phyloP scores from a whole-genome alignment of 2,888 invertebrate genomes.

The Exocentrus adspersus region DNA sequence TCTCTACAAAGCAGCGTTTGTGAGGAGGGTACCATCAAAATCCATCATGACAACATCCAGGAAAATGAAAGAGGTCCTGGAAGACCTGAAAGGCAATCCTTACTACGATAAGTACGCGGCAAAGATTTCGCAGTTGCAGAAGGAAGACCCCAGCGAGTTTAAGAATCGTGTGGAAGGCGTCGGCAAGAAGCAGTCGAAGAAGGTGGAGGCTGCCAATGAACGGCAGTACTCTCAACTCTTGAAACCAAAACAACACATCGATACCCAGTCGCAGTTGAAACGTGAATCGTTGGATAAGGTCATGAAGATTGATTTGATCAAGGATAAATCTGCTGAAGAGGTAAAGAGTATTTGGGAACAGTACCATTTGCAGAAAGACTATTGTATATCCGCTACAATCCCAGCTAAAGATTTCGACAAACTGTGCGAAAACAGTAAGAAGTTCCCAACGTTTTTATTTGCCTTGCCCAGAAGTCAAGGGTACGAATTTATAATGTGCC shows the following conservation, averaged over 20 bases:
- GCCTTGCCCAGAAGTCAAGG: constrained; percentile 84
- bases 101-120: constrained; percentile 84
- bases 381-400: constrained; percentile 75
- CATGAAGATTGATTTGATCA: constrained; percentile 81
- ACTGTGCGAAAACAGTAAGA: constrained; percentile 68
- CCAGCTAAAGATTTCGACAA: constrained; percentile 70
- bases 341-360: constrained; percentile 81
- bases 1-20: constrained; percentile 46
- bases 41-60: constrained; percentile 62
- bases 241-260: constrained; percentile 68
- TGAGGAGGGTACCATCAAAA: constrained; percentile 35
- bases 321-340: constrained; percentile 76
- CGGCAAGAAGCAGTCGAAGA: constrained; percentile 61
- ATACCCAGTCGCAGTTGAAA: constrained; percentile 36
- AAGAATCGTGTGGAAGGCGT: constrained; percentile 70
- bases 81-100: constrained; percentile 74
- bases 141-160: constrained; percentile 81
- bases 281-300: constrained; percentile 72
- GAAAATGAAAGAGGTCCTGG: constrained; percentile 66
- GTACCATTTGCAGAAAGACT: constrained; percentile 80
- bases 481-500: constrained; percentile 86
- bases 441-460: constrained; percentile 78
- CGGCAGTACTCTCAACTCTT: constrained; percentile 71
- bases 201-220: constrained; percentile 63
- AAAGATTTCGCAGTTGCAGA: constrained; percentile 78